Base-by-base conservation (phyloP, 2,888 invertebrate genomes). In the Pterobdella sp. region DNA sequence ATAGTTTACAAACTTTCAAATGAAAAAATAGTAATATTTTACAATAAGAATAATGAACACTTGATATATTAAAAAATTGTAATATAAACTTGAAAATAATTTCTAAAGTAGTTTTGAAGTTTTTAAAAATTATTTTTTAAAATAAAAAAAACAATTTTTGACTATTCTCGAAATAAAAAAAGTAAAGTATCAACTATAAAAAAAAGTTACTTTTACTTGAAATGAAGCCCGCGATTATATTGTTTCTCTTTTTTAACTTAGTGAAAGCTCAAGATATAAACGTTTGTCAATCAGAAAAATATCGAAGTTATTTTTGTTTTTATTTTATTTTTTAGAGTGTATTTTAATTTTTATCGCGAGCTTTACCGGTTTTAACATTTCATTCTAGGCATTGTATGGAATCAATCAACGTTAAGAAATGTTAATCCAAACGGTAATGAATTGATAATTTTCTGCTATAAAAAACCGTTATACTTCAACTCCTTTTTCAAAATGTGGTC, bases 401-500 rank as follows among this genome's bases (percentile, higher is more conserved):
- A 7, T 18, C 32, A 29, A 7, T 32, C 49, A 29, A 69, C 69
- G 29, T 22, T 31, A 52, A 52, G 52, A 37, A 52, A 29, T 52
- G 69, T 69, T 29, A 26, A 69, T 32, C 69, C 69, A 31, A 29
- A 26, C 18, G 29, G 49, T 3, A 22, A 1, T n/a, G 34, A 52
- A n/a, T 32, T 49, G 34, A 29, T 29, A 42, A 37, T 52, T 18
- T 69, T 32, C 26, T 71, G 63, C 35, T 35, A 71, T 63, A 29
- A 32, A 35, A 35, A 35, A 26, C 10, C 10, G 35, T n/a, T n/a
- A 26, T 14, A 1, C n/a, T 3, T 18, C 34, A 49, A 71, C 10
- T 29, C 63, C 26, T 26, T 71, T n/a, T 63, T 26, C 22, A 71
- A 71, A 60, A 63, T 31, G 26, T 71, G 71, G 71, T 56, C 60